Conservation (phyloP, 2,113 vertebrate species). For the Passer domesticus region DNA sequence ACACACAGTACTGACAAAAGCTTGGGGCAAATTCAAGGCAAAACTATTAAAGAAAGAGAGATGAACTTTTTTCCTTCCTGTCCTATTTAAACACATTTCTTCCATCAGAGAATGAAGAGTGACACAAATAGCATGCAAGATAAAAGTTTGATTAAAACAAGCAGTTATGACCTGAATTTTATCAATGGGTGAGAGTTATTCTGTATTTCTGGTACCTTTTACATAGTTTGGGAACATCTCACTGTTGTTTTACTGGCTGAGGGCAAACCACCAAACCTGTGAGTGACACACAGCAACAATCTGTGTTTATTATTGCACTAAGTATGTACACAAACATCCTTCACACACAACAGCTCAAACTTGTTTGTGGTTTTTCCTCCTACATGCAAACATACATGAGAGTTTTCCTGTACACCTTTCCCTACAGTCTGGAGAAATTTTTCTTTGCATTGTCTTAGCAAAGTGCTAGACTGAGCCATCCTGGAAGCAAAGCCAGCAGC, state of each 20-base stretch:
- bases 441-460: background rate
- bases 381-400: background rate
- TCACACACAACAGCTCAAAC: background rate
- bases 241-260: background rate
- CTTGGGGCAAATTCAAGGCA: background rate
- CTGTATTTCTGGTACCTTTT: background rate
- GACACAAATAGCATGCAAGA: accelerated
- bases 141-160: background rate
- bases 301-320: background rate
- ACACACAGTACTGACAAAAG: background rate
- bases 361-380: background rate
- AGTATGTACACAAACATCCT: accelerated
- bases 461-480: background rate
- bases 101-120: background rate
- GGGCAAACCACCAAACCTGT: background rate
- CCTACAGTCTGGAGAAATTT: background rate
- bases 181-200: background rate
- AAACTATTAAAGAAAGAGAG: background rate
- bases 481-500: background rate
- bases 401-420: background rate
- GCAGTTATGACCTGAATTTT: background rate
- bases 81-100: background rate
- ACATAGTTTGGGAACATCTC: background rate
- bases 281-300: background rate
- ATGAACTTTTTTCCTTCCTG: background rate